A percentile compares a stretch with the other conserved stretches of the same genome.
phyloP scores from a whole-genome alignment of 2,888 invertebrate genomes.

The Tanytarsus gracilentus region DNA sequence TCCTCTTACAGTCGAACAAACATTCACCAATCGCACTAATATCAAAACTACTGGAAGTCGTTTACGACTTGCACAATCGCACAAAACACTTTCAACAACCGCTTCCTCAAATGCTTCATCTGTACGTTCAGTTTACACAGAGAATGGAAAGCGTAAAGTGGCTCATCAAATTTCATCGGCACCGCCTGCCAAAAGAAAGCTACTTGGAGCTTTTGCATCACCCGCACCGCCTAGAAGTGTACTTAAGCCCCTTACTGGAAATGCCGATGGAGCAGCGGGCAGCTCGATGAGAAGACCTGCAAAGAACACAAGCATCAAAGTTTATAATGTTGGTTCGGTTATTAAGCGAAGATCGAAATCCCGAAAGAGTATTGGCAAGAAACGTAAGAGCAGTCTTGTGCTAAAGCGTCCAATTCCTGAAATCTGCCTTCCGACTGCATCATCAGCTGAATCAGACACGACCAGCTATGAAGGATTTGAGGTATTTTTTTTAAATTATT shows the following conservation, averaged over 20 bases:
- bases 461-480: conserved; percentile 31
- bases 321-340: conserved; percentile 16
- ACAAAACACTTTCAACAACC: conserved; percentile 35
- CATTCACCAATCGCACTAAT: conserved; percentile 6
- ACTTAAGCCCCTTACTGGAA: background rate
- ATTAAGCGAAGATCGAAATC: conserved; percentile 18
- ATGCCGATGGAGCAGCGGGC: background rate
- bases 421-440: background rate
- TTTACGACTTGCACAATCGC: conserved; percentile 34
- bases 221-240: conserved; percentile 30
- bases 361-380: conserved; percentile 25
- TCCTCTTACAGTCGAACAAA: conserved; percentile 6
- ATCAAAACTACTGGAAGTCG: background rate
- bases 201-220: conserved; percentile 35
- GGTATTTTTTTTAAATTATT: conserved; percentile 28
- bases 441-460: conserved; percentile 27
- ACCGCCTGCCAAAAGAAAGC: conserved; percentile 37
- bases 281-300: conserved; percentile 31
- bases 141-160: conserved; percentile 30
- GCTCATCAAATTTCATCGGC: conserved; percentile 29
- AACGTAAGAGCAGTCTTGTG: background rate
- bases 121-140: conserved; percentile 27
- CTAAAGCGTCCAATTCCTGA: conserved; percentile 9
- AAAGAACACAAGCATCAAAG: background rate
- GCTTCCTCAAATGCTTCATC: conserved; percentile 21